phyloP scores from a whole-genome alignment of 2,113 vertebrate species.

The Pygoscelis antarcticus region DNA sequence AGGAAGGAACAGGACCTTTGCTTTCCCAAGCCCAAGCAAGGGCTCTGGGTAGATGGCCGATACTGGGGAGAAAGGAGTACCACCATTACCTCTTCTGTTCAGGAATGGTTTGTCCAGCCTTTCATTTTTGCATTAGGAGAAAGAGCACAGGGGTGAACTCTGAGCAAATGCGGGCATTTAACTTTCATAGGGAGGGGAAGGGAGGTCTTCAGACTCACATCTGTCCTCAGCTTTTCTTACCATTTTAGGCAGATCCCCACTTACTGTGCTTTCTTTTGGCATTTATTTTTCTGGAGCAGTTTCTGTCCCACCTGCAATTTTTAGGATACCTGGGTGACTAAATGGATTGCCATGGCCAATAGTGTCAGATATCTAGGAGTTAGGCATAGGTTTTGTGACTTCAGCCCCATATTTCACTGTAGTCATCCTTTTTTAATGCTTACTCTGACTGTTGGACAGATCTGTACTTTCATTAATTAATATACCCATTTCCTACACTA shows the following conservation, averaged over 20 bases:
- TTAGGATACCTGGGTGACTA: not conserved
- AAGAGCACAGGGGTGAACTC: not conserved
- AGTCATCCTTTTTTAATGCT: not conserved
- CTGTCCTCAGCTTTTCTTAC: not conserved
- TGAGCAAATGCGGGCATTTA: not conserved
- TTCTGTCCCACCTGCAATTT: not conserved
- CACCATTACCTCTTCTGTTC: not conserved
- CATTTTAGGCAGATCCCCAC: not conserved
- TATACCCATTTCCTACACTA: not conserved
- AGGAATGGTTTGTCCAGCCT: not conserved
- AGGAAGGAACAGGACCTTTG: not conserved
- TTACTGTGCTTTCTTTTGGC: not conserved
- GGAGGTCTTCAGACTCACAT: not conserved
- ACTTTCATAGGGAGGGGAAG: rapidly evolving
- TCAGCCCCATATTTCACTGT: not conserved
- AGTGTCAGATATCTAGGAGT: not conserved
- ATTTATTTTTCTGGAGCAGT: not conserved
- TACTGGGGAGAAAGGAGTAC: not conserved
- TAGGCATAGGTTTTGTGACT: not conserved
- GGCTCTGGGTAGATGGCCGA: not conserved
- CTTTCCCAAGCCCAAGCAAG: not conserved
- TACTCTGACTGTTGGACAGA: not conserved
- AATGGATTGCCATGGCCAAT: not conserved
- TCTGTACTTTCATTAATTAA: not conserved
- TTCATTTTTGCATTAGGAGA: not conserved